Percentiles rank a stretch among this genome's conserved stretches.
phyloP scores from a whole-genome alignment of 2,113 vertebrate species.

The Coryphaenoides rupestris region DNA sequence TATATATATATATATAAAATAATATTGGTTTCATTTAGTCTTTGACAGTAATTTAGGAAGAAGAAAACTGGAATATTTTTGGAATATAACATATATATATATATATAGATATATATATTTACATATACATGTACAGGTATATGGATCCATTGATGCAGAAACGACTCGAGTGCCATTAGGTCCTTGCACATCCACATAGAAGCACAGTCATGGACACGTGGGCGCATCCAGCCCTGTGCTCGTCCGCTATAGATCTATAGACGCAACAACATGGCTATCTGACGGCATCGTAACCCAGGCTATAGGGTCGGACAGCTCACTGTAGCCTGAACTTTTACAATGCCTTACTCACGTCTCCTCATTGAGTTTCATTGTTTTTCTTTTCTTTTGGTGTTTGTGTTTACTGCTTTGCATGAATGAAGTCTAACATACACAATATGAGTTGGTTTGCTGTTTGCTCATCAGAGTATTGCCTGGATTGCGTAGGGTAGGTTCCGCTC shows the following conservation, averaged over 20 bases:
- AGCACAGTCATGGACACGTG: slow-evolving; percentile 25
- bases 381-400: slow-evolving; percentile 37
- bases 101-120: too few relatives aligned
- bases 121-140: too few relatives aligned
- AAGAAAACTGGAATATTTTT: slow-evolving; percentile 2
- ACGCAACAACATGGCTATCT: slow-evolving; percentile 22
- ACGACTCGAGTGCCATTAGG: slow-evolving; percentile 20
- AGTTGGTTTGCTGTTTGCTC: slow-evolving; percentile 40
- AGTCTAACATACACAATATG: slow-evolving; percentile 41
- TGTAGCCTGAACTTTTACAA: slow-evolving; percentile 60
- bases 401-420: slow-evolving; percentile 62
- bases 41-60: background rate
- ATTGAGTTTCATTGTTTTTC: slow-evolving; percentile 28
- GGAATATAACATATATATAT: too few relatives aligned
- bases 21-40: too few relatives aligned
- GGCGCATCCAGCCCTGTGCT: slow-evolving; percentile 26
- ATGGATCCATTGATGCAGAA: slow-evolving; percentile 1
- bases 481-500: slow-evolving; percentile 35
- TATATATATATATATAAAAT: too few relatives aligned
- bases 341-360: slow-evolving; percentile 63
- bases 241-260: slow-evolving; percentile 28
- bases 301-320: slow-evolving; percentile 44
- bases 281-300: slow-evolving; percentile 31
- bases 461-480: slow-evolving; percentile 43
- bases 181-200: slow-evolving; percentile 35